Conservation (phyloP, 30 jellyfish, hydroid and myxozoan genomes). For the Turritopsis dohrnii region DNA sequence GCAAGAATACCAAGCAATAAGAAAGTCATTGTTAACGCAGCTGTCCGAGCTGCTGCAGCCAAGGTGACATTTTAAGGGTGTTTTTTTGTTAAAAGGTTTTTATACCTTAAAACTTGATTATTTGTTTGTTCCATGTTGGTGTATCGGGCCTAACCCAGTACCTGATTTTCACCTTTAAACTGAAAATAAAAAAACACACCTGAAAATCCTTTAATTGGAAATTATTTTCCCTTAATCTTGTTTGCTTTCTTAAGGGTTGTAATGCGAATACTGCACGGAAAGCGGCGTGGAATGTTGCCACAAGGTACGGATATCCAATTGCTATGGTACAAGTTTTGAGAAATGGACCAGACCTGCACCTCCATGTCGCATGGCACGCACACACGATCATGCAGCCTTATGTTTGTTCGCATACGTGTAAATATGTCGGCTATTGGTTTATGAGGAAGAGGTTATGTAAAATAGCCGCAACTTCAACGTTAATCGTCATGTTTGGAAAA, state of each 20-base stretch:
- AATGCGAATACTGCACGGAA: background rate
- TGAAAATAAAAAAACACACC: no score
- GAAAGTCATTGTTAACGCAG: background rate
- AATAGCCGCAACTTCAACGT: background rate
- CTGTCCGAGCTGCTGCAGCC: background rate
- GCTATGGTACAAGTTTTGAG: background rate
- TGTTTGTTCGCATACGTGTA: background rate
- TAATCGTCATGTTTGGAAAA: background rate
- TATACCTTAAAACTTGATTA: no score
- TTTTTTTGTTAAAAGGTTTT: no score
- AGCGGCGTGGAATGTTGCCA: background rate
- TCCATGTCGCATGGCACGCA: background rate
- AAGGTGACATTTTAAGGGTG: background rate
- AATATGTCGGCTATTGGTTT: background rate
- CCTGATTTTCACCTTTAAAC: no score
- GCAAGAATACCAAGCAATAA: background rate
- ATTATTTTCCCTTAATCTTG: background rate
- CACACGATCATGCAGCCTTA: background rate
- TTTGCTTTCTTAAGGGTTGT: background rate
- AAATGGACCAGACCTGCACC: background rate
- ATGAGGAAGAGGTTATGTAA: background rate
- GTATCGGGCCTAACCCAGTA: no score
- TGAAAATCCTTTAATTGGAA: no score
- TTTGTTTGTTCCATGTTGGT: no score
- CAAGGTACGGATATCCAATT: background rate